Evolutionary conservation across 2,113 vertebrate genomes (phyloP).

Genomic region (Stomatorhinus ivindoensis): DNA sequence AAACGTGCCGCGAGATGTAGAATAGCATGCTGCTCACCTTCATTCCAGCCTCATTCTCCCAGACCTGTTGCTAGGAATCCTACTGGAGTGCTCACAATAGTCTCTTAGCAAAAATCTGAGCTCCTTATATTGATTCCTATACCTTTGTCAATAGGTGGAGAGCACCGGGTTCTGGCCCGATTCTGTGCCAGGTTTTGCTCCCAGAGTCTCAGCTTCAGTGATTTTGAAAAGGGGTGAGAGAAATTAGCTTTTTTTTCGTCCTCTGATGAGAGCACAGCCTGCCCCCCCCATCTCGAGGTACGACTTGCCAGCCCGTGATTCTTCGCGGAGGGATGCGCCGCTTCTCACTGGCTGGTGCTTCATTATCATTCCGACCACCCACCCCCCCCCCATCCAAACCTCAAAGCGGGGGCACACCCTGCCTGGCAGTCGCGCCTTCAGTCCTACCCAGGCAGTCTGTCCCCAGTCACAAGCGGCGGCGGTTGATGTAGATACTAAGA

Average conservation of each 20-base stretch:
- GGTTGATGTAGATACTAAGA: constrained; percentile 17
- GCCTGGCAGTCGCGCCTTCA: constrained; percentile 64
- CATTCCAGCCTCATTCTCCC: constrained; percentile 46
- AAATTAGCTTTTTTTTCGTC: not conserved
- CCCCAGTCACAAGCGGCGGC: constrained; percentile 46
- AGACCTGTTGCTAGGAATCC: constrained; percentile 59
- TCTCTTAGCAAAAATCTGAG: constrained; percentile 19
- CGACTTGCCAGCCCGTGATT: constrained; percentile 32
- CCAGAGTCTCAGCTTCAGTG: constrained; percentile 17
- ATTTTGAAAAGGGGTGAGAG: not conserved
- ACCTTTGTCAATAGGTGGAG: constrained; percentile 32
- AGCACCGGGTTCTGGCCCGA: constrained; percentile 22
- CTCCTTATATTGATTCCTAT: constrained; percentile 32
- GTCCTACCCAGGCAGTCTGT: constrained; percentile 51
- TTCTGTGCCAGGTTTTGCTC: not conserved
- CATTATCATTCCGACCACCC: constrained; percentile 59
- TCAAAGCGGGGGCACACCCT: constrained; percentile 49
- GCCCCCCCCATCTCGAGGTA: constrained; percentile 8
- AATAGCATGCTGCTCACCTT: constrained; percentile 49
- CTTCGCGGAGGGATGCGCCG: constrained; percentile 35
- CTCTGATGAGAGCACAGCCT: constrained; percentile 1
- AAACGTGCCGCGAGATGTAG: constrained; percentile 14
- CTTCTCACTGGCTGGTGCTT: constrained; percentile 51
- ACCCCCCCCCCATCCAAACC: constrained; percentile 46
- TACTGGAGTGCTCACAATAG: constrained; percentile 35